Conservation (phyloP, 2,113 vertebrate genomes). For the Leuciscus idus region DNA sequence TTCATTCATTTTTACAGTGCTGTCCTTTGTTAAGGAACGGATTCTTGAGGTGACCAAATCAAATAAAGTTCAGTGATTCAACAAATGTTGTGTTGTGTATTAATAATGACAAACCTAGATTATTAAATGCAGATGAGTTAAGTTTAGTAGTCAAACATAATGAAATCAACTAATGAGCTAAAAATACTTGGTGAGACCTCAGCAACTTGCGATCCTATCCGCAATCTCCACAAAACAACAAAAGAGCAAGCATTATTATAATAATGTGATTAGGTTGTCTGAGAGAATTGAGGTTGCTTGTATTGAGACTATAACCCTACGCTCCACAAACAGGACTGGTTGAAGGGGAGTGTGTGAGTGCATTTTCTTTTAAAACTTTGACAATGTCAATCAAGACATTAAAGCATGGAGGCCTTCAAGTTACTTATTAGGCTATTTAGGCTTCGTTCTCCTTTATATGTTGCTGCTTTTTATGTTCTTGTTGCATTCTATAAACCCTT, state of each 20-base stretch:
- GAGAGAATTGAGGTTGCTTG: too few relatives aligned
- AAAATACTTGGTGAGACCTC: conserved; percentile 1
- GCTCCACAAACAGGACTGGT: too few relatives aligned
- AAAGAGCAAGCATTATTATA: background rate
- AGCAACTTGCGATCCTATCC: background rate
- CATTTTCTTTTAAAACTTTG: background rate
- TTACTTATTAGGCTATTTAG: background rate
- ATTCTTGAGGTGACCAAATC: background rate
- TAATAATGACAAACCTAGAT: background rate
- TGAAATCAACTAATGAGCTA: background rate
- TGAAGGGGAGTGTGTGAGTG: background rate
- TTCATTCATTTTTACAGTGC: background rate
- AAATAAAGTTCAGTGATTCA: background rate
- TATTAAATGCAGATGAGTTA: background rate
- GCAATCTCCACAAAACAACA: background rate
- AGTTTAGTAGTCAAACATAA: too few relatives aligned
- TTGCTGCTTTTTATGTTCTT: background rate
- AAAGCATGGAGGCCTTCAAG: background rate
- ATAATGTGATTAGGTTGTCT: background rate
- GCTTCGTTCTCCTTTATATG: background rate
- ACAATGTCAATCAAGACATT: background rate
- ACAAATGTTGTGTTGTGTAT: background rate
- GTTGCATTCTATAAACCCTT: background rate
- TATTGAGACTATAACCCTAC: background rate
- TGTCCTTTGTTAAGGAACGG: background rate